Base-by-base conservation (phyloP, 2,888 invertebrate genomes). In the Plutella xylostella region DNA sequence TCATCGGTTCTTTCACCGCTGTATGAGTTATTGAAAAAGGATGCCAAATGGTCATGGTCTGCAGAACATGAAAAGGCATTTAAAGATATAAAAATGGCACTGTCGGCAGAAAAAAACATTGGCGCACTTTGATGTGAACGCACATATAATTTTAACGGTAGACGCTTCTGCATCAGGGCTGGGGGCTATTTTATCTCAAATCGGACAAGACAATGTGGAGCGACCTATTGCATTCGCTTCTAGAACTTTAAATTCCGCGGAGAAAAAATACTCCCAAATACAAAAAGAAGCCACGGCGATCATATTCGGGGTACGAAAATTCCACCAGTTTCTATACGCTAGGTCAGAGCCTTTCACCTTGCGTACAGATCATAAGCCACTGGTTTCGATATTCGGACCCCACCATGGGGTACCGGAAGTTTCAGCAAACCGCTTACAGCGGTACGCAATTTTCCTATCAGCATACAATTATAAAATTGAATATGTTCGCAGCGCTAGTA, bases 391-490 rank as follows among this genome's bases (percentile, higher is more conserved):
- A n/a, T 49, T 49, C 15, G 44, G 41, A 5, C n/a, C 20, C 2
- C 35, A 45, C 4, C 25, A 25, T 2, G 48, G 43, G 4, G 25
- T 47, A 2, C 44, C 47, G 4, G 40, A 57, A 31, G 48, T 60
- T 1, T 51, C 56, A 0, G 57, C 55, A 3, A 38, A 25, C 15
- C 11, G 45, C 4, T 14, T 45, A 3, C 45, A 40, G 14, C 19
- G 45, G 14, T 57, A 57, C 21, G 57, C 56, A 0, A 46, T 60
- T 25, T 61, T 55, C 38, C 21, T 59, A 19, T 42, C 41, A 0
- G 54, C 46, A 2, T 61, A 58, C 39, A 58, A 58, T 38, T 59
- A 55, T 43, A 41, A 4, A 3, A 57, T 58, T 7, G 25, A 25
- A 25, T 25, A 57, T 39, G 45, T 60, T 1, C 40, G 48, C 5